A percentile compares a stretch with the other conserved stretches of the same genome.
phyloP scores from a whole-genome alignment of 2,888 invertebrate species.

The Platycheirus rosarum region DNA sequence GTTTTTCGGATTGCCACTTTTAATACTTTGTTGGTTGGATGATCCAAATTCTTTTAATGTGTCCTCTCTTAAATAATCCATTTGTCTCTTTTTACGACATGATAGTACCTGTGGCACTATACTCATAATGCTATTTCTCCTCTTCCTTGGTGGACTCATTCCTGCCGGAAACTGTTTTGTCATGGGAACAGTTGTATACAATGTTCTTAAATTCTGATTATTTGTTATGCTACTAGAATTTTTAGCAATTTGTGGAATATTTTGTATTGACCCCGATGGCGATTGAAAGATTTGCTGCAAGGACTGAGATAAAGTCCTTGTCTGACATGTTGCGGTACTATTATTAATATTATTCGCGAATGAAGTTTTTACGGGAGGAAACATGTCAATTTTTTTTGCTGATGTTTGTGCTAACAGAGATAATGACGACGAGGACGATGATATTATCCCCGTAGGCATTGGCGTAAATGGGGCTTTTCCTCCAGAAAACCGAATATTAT shows the following conservation, averaged over 20 bases:
- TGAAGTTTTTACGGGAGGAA: not conserved
- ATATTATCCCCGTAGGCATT: not conserved
- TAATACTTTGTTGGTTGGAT: too few relatives aligned
- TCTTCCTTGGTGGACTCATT: conserved; percentile 22
- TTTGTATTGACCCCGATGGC: conserved; percentile 55
- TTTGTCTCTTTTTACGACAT: conserved; percentile 29
- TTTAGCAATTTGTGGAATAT: conserved; percentile 44
- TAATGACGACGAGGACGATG: conserved; percentile 4
- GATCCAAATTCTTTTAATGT: not conserved
- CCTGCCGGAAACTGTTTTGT: conserved; percentile 14
- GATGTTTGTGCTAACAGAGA: conserved; percentile 21
- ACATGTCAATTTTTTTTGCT: not conserved
- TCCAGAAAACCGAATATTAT: not conserved
- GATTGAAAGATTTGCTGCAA: conserved; percentile 75
- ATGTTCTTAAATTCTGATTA: conserved; percentile 20
- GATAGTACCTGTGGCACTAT: conserved; percentile 22
- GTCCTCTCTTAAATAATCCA: conserved; percentile 7
- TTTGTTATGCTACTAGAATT: not conserved
- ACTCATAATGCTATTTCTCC: conserved; percentile 59
- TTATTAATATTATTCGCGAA: not conserved
- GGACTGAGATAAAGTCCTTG: conserved; percentile 74
- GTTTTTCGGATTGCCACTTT: conserved; percentile 5
- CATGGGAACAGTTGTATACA: conserved; percentile 34
- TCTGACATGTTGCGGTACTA: conserved; percentile 25
- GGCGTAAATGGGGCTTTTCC: not conserved